phyloP scores from a whole-genome alignment of 2,888 invertebrate genomes.

The Drosophila formosana region DNA sequence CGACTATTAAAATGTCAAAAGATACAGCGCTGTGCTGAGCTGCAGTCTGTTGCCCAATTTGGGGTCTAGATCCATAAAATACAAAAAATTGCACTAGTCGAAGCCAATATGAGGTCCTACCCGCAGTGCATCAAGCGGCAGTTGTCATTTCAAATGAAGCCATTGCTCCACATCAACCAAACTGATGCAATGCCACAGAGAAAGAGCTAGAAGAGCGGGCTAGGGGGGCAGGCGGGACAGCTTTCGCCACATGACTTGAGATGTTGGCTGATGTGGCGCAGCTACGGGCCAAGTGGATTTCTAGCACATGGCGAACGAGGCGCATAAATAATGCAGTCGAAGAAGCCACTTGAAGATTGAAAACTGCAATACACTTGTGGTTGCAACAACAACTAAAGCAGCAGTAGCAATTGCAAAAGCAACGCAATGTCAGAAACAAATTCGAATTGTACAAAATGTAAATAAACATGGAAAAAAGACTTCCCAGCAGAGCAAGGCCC shows the following conservation, averaged over 20 bases:
- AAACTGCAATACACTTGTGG: conserved; percentile 66
- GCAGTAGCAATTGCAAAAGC: conserved; percentile 20
- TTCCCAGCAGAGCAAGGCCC: conserved; percentile 42
- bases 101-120: conserved; percentile 53
- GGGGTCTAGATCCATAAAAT: conserved; percentile 60
- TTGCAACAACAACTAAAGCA: conserved; percentile 14
- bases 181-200: conserved; percentile 1
- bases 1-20: conserved; percentile 77
- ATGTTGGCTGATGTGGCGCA: conserved; percentile 42
- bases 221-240: conserved; percentile 9
- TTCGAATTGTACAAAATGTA: conserved; percentile 59
- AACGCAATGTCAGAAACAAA: conserved; percentile 47
- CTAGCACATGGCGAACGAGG: conserved; percentile 70
- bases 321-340: conserved; percentile 73
- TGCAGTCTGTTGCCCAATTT: conserved; percentile 62
- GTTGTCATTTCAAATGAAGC: conserved; percentile 77
- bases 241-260: conserved; percentile 66
- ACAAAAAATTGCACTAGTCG: conserved; percentile 42
- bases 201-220: neutral
- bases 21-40: conserved; percentile 47
- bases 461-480: conserved; percentile 56
- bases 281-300: conserved; percentile 65
- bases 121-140: conserved; percentile 70
- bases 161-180: conserved; percentile 69
- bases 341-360: conserved; percentile 65